Evolutionary conservation across 2,797 vertebrate species (phyloP), one percentile per base, ranked within the genome.

Genomic region (Morelia viridis): DNA sequence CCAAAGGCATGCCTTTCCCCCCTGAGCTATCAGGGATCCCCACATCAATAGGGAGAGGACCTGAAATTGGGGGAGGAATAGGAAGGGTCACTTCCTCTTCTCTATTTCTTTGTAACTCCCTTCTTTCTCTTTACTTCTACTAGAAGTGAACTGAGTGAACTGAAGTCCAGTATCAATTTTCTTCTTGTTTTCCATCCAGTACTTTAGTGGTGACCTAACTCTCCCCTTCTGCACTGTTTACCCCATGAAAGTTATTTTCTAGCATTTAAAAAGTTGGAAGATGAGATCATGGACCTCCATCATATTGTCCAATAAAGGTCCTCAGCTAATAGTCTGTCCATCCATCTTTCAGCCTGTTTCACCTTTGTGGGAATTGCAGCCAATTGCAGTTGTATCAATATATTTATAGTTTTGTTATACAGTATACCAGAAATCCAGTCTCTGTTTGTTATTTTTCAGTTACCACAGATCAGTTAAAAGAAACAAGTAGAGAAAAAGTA

Each of bases 321-420:
- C 60, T 91, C 80, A 15, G 22, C 6, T 64, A 61, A 50, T 88
- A 22, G 53, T 71, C 41, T 11, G 17, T n/a, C 22, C 83, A 83
- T 7, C 28, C 71, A 76, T 11, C 46, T 64, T 56, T 88, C 0
- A 83, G 83, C n/a, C 60, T 41, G 9, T 19, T 83, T 88, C 64
- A 61, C 46, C 53, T 31, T 31, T 17, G 85, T 91, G 56, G n/a
- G 65, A 68, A 87, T 19, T 60, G 31, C 7, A 41, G 31, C 85
- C 85, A 61, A 12, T 35, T 19, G 35, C 19, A 31, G 50, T 35
- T 28, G 19, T 65, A 61, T 88, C 46, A 1, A 0, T 10, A 68
- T 64, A 50, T 35, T 93, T 65, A 58, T 88, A 41, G 61, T 92
- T 88, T 85, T 85, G 31, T 85, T 91, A 60, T 90, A 92, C 85